A percentile compares a stretch with the other conserved stretches of the same genome.
Conservation (phyloP, 2,888 invertebrate species). For the Meteorus colon region DNA sequence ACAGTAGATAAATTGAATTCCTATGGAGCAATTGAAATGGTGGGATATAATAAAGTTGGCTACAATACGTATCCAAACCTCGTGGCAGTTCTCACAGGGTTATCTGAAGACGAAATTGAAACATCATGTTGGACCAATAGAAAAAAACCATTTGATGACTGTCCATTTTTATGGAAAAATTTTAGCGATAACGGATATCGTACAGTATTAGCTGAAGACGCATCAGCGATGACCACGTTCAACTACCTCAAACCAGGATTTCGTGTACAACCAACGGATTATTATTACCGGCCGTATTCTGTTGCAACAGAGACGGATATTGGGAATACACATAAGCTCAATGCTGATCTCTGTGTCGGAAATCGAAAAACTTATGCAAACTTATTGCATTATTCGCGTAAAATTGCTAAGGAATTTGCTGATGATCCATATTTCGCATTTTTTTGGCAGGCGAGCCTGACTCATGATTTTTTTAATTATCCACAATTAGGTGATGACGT, state of each 20-base stretch:
- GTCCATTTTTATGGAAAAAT: conserved; percentile 89
- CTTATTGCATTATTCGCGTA: conserved; percentile 82
- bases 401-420: conserved; percentile 78
- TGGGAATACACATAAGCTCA: conserved; percentile 79
- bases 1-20: conserved; percentile 79
- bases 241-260: conserved; percentile 88
- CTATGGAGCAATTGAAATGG: conserved; percentile 83
- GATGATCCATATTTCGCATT: conserved; percentile 84
- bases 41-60: conserved; percentile 94
- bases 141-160: conserved; percentile 81
- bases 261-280: conserved; percentile 86
- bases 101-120: conserved; percentile 79
- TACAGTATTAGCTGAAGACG: conserved; percentile 90
- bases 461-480: conserved; percentile 89
- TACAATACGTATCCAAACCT: conserved; percentile 96
- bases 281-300: conserved; percentile 86
- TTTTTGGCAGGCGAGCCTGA: conserved; percentile 88
- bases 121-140: conserved; percentile 80
- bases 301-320: conserved; percentile 80
- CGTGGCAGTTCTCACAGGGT: conserved; percentile 85
- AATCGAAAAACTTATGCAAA: conserved; percentile 81
- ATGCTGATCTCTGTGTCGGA: conserved; percentile 83
- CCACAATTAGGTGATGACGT: conserved; percentile 83
- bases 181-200: conserved; percentile 83
- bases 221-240: conserved; percentile 85